Evolutionary conservation across 2,888 invertebrate genomes (phyloP), one percentile per base, ranked within the genome.

Genomic region (Penaeus monodon): DNA sequence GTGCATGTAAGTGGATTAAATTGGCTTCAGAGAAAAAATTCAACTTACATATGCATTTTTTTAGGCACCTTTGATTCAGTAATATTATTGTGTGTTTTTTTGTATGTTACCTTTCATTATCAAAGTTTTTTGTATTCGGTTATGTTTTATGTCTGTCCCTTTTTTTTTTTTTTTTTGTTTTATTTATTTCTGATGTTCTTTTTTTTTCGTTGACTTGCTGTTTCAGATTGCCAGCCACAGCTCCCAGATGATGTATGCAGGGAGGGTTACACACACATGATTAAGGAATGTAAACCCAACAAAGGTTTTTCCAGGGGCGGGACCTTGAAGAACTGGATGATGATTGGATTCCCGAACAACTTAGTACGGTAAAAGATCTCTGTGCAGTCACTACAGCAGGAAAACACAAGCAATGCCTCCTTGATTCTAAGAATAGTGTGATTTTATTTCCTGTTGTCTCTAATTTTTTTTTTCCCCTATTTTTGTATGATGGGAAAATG

Each of bases 201-300:
- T 7, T 80, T 80, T 74, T 85, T 79, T 6, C 14, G 12, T 12
- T 49, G 49, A 57, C 57, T 57, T 4, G 3, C 57, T 12, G 33
- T 85, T 88, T 29, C 90, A 93, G 94, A 96, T 94, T 94, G 96
- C 94, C 96, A 96, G 93, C 95, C 95, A 90, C 95, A 95, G 92
- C 92, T 95, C 86, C n/a, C 95, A 95, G 92, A 97, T 99, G 93
- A 96, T 98, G 95, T 98, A 98, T 93, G 98, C 98, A 0, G 98
- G 98, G 64, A 97, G n/a, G n/a, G 97, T 10, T 97, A 97, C 92
- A 94, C 96, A 81, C 95, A 96, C 0, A 93, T 98, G n/a, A 97
- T 97, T 90, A 95, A 95, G 64, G 96, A 96, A 90, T 95, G 96
- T 0, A 96, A 96, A 96, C 79, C 93, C 98, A 4, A 96, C 96